Conservation (phyloP, 1,140 invertebrate genomes). For the Caenorhabditis brenneri region DNA sequence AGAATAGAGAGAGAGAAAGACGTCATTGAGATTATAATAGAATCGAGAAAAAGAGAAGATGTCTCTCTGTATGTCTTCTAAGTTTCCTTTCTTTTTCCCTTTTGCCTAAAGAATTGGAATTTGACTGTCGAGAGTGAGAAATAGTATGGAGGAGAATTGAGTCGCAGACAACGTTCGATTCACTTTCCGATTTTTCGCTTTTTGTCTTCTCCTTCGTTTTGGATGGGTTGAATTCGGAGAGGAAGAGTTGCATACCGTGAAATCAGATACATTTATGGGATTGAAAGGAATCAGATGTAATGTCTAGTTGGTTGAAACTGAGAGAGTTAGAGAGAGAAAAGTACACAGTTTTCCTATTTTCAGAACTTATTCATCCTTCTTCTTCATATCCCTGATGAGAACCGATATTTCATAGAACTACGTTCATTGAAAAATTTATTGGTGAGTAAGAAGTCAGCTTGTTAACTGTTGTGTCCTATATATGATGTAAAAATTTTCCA, state of each 20-base stretch:
- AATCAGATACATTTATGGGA: background rate
- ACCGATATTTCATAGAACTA: background rate
- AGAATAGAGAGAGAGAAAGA: background rate
- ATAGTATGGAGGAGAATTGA: background rate
- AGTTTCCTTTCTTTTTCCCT: background rate
- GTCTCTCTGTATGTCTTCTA: background rate
- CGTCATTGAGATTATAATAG: background rate
- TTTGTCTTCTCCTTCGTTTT: no score
- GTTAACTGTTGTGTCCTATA: no score
- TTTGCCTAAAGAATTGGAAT: background rate
- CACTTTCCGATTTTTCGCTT: no score
- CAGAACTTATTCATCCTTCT: conserved; percentile 21
- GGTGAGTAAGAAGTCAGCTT: no score
- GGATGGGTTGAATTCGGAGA: background rate
- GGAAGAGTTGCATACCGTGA: background rate
- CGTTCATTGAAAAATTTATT: background rate
- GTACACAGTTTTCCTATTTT: no score
- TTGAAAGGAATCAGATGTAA: background rate
- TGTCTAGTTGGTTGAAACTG: no score
- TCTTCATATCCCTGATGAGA: background rate
- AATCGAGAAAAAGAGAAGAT: background rate
- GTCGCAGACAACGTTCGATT: background rate
- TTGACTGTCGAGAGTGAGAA: background rate
- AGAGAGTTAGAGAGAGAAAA: background rate
- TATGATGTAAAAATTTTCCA: background rate